Conservation (phyloP, 2,797 vertebrate genomes). For the Geotrypetes seraphini region DNA sequence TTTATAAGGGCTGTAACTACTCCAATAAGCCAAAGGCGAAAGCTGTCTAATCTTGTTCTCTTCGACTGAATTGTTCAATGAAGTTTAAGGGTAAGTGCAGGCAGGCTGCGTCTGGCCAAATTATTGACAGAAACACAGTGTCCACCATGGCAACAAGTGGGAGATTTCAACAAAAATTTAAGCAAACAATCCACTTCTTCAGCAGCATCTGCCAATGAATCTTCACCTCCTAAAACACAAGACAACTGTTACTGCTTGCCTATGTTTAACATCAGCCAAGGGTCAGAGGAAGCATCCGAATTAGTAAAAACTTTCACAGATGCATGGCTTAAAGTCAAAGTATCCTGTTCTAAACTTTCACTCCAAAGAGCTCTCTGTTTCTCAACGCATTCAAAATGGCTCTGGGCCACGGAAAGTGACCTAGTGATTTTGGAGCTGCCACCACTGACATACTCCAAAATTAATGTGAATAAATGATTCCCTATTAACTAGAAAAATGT, state of each 20-base stretch:
- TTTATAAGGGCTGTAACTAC: slow-evolving; percentile 38
- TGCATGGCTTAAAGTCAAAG: slow-evolving; percentile 11
- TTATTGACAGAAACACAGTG: slow-evolving; percentile 61
- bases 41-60: slow-evolving; percentile 50
- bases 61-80: slow-evolving; percentile 42
- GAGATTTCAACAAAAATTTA: slow-evolving; percentile 50
- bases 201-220: slow-evolving; percentile 43
- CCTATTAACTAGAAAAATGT: no score
- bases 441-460: slow-evolving; percentile 3
- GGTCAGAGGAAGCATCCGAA: slow-evolving; percentile 29
- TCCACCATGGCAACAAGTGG: slow-evolving; percentile 63
- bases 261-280: slow-evolving; percentile 18
- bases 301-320: slow-evolving; percentile 20
- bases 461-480: no score
- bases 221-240: slow-evolving; percentile 40
- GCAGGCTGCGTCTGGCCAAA: slow-evolving; percentile 47
- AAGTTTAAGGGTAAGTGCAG: slow-evolving; percentile 50
- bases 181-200: slow-evolving; percentile 52
- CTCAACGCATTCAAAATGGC: neutral
- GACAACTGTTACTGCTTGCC: slow-evolving; percentile 26
- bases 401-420: neutral
- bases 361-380: neutral
- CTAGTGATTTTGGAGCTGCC: no score
- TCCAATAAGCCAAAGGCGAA: slow-evolving; percentile 41
- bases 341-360: neutral